Conservation (phyloP, 2,888 invertebrate genomes). For the Rotaria socialis region DNA sequence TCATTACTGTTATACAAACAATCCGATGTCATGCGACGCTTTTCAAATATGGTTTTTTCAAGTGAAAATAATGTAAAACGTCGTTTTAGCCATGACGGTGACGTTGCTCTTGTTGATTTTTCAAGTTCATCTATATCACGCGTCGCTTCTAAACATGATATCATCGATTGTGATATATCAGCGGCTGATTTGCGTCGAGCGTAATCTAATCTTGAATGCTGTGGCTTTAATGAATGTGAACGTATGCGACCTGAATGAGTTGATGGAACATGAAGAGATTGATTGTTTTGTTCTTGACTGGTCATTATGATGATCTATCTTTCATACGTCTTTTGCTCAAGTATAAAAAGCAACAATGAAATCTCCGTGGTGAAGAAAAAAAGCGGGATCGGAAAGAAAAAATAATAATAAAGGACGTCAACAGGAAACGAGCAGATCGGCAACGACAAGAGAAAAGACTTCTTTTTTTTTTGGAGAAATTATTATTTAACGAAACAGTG, state of each 20-base stretch:
- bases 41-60: neutral
- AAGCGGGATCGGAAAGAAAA: neutral
- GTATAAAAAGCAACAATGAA: neutral
- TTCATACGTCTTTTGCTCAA: neutral
- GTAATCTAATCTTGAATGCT: neutral
- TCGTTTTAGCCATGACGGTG: neutral
- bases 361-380: neutral
- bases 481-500: neutral
- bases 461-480: neutral
- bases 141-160: neutral
- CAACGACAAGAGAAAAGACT: neutral
- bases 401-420: neutral
- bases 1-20: neutral
- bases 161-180: neutral
- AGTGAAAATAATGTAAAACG: constrained; percentile 5
- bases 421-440: neutral
- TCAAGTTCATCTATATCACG: neutral
- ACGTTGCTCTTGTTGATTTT: too few species aligned
- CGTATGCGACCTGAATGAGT: neutral
- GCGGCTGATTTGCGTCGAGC: neutral
- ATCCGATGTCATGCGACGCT: neutral
- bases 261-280: neutral
- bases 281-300: neutral
- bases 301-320: neutral
- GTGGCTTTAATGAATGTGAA: neutral